Evolutionary conservation across 2,797 vertebrate genomes (phyloP).

Genomic region (Dendrocincla fuliginosa): DNA sequence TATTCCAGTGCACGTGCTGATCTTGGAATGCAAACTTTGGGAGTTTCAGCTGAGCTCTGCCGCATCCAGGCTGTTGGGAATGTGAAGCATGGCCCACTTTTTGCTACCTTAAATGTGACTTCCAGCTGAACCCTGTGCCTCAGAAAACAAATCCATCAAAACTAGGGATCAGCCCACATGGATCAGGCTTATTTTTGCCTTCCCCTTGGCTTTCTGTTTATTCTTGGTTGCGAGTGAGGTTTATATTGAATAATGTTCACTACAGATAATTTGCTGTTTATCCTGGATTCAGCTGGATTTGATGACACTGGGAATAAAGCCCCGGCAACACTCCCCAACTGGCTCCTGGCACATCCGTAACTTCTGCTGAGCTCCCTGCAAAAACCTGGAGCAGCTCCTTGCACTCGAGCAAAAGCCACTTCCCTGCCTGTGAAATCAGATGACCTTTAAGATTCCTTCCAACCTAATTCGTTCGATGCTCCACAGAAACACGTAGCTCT

Average conservation of each 20-base stretch:
- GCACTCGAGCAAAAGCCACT: background rate
- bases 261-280: background rate
- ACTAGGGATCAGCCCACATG: background rate
- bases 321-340: background rate
- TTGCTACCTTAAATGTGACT: background rate
- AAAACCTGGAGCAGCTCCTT: background rate
- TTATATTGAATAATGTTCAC: background rate
- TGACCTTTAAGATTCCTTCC: background rate
- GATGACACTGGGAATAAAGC: background rate
- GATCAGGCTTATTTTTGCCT: background rate
- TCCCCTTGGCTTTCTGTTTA: background rate
- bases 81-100: rapidly evolving
- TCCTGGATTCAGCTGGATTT: background rate
- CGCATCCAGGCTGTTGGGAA: rapidly evolving
- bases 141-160: background rate
- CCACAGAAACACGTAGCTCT: background rate
- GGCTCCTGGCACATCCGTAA: background rate
- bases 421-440: background rate
- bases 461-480: background rate
- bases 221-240: background rate
- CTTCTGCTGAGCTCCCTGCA: background rate
- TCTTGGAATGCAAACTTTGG: background rate
- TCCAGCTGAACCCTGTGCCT: background rate
- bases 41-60: background rate
- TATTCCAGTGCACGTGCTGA: background rate